These are phyloP conservation scores for Pogonomyrmex barbatus DNA, from an alignment of 1,140 invertebrate genomes.

Conservation along the genomic window DNA sequence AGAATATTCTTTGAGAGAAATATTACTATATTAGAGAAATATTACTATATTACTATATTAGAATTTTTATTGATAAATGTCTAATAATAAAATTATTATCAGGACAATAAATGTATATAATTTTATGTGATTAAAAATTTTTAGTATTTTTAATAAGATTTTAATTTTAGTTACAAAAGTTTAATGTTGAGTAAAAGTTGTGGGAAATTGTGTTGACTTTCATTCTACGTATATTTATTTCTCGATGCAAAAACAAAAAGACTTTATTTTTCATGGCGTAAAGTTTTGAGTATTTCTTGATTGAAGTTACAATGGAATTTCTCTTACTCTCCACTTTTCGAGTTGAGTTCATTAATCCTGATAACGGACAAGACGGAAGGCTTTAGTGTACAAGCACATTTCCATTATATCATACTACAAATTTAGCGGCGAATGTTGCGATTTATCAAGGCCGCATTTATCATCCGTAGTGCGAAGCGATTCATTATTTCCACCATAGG, in stretches of 20 bases:
- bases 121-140: neutral
- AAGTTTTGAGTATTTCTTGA: neutral
- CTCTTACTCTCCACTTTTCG: slow-evolving; percentile 8
- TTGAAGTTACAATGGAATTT: slow-evolving; percentile 25
- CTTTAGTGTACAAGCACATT: slow-evolving; percentile 46
- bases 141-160: neutral
- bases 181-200: neutral
- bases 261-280: slow-evolving; percentile 13
- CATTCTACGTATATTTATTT: neutral
- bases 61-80: neutral
- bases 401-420: slow-evolving; percentile 52
- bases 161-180: neutral
- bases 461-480: slow-evolving; percentile 39
- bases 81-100: neutral
- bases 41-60: neutral
- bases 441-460: slow-evolving; percentile 50
- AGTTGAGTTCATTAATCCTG: slow-evolving; percentile 47
- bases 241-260: slow-evolving; percentile 3
- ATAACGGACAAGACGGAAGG: slow-evolving; percentile 28
- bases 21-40: neutral
- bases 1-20: neutral
- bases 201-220: neutral
- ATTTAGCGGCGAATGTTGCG: slow-evolving; percentile 47
- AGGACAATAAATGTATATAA: neutral
- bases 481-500: slow-evolving; percentile 48